Percentiles rank a stretch among this genome's conserved stretches.
Evolutionary conservation across 2,113 vertebrate species (phyloP).

Genomic region (Dinomys branickii): DNA sequence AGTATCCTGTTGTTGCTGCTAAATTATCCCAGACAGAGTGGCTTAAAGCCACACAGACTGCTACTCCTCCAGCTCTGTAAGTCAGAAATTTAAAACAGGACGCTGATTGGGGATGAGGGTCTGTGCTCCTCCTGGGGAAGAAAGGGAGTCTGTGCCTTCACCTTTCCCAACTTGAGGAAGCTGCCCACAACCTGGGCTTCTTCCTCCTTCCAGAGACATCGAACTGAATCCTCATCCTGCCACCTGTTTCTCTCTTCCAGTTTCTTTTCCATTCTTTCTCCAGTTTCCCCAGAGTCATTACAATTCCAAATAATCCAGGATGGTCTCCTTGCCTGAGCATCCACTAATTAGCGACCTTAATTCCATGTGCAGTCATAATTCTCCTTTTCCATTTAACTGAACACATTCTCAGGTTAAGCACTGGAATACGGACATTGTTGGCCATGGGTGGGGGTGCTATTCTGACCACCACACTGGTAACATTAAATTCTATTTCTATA

Average conservation of each 20-base stretch:
- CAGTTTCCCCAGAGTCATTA: neutral
- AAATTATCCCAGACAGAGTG: too few relatives aligned
- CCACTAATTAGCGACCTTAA: neutral
- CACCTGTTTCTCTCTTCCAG: too few relatives aligned
- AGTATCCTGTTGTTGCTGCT: neutral
- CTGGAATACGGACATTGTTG: too few relatives aligned
- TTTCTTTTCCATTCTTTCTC: neutral
- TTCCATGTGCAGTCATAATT: neutral
- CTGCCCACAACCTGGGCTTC: too few relatives aligned
- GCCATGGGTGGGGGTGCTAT: rapidly evolving
- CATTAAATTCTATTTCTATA: neutral
- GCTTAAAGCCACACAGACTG: neutral
- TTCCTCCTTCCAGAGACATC: neutral
- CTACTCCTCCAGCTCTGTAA: neutral
- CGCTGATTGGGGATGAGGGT: neutral
- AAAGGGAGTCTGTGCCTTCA: neutral
- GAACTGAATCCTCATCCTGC: neutral
- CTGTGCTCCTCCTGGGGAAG: neutral
- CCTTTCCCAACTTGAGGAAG: neutral
- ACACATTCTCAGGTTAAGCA: neutral
- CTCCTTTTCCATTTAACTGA: neutral
- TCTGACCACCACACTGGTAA: neutral
- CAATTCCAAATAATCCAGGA: neutral
- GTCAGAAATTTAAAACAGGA: neutral
- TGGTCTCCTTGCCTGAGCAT: neutral